Conservation (phyloP, 2,797 vertebrate species). For the Selene dorsalis region DNA sequence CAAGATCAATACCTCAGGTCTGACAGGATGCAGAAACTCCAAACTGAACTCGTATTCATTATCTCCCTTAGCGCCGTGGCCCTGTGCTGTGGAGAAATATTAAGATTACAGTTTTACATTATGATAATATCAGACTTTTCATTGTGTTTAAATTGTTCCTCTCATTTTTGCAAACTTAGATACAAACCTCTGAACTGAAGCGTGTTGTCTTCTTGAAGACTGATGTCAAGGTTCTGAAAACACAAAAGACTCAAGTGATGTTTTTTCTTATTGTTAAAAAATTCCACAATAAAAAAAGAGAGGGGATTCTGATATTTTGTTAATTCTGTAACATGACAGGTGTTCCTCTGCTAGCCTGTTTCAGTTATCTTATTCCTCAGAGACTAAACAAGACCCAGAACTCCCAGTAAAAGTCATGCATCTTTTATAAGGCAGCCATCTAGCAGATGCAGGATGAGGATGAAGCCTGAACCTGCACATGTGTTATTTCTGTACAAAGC, state of each 20-base stretch:
- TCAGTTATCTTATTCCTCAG: slow-evolving; percentile 18
- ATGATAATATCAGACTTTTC: background rate
- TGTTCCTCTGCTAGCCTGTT: slow-evolving; percentile 12
- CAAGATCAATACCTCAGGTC: slow-evolving; percentile 85
- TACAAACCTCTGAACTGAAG: slow-evolving; percentile 92
- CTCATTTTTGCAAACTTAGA: background rate
- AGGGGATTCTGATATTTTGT: background rate
- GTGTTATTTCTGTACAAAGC: background rate
- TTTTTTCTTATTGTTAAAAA: background rate
- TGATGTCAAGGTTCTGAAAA: slow-evolving; percentile 90
- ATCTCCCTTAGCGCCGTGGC: slow-evolving; percentile 96
- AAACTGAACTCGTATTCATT: slow-evolving; percentile 94
- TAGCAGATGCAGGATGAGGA: slow-evolving; percentile 47
- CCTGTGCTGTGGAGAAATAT: slow-evolving; percentile 85
- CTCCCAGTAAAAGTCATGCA: slow-evolving; percentile 67
- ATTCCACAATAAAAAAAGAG: background rate
- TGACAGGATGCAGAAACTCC: slow-evolving; percentile 90
- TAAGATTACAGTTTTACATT: background rate
- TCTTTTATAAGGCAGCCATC: slow-evolving; percentile 65
- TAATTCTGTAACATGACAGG: background rate
- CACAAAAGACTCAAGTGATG: slow-evolving; percentile 27
- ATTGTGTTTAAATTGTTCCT: background rate
- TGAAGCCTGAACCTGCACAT: background rate
- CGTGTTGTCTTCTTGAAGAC: slow-evolving; percentile 88
- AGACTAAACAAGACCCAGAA: slow-evolving; percentile 57